Conservation (phyloP, 2,113 vertebrate genomes). For the Gallinago undulata region DNA sequence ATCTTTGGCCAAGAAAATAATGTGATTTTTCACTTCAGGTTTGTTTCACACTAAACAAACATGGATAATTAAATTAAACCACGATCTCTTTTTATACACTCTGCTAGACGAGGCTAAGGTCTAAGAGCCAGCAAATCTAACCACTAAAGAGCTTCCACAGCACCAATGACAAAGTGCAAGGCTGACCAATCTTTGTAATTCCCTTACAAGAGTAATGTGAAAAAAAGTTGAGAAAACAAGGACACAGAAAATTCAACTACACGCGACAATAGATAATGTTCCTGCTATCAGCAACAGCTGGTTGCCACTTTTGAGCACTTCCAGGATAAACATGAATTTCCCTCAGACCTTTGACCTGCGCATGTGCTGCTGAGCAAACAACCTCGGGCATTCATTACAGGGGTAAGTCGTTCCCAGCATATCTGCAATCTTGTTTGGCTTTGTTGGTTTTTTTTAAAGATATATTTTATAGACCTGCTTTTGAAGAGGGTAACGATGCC, state of each 20-base stretch:
- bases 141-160: neutral
- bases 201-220: neutral
- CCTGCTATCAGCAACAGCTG: constrained; percentile 11
- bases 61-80: neutral
- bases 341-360: constrained; percentile 33
- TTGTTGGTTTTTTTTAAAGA: neutral
- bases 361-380: constrained; percentile 21
- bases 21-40: neutral
- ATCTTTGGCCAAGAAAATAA: neutral
- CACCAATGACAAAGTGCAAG: neutral
- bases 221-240: neutral
- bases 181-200: neutral
- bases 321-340: constrained; percentile 55
- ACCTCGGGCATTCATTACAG: neutral
- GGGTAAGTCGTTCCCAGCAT: neutral
- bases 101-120: neutral
- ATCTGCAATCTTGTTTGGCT: neutral
- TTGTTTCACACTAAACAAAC: neutral
- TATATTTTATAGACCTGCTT: neutral
- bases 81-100: neutral
- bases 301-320: neutral
- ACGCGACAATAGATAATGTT: neutral
- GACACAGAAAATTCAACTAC: neutral
- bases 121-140: neutral
- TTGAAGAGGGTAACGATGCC: neutral